These are phyloP conservation scores for Molossus molossus DNA, from an alignment of 2,797 vertebrate species.

Conservation along the genomic window DNA sequence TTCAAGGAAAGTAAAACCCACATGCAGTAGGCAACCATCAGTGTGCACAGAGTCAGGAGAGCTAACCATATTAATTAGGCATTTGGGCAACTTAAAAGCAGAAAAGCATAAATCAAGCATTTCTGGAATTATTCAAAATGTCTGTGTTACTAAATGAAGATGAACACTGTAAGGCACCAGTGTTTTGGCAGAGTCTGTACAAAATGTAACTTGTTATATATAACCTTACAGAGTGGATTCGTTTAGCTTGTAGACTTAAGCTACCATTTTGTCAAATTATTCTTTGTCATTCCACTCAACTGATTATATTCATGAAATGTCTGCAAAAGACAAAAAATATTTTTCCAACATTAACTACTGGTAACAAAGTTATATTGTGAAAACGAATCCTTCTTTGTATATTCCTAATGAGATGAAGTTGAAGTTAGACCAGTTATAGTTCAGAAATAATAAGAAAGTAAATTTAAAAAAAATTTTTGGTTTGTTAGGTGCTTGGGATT, in stretches of 20 bases:
- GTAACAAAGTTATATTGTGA: neutral
- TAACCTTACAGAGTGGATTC: neutral
- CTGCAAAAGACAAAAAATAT: neutral
- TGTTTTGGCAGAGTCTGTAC: neutral
- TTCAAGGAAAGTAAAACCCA: neutral
- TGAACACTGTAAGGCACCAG: neutral
- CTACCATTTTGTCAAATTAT: slow-evolving; percentile 19
- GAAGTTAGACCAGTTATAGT: neutral
- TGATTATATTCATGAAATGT: neutral
- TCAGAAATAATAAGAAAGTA: slow-evolving; percentile 40
- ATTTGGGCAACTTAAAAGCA: neutral
- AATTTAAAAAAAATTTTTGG: neutral
- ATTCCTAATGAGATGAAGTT: neutral
- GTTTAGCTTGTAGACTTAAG: neutral
- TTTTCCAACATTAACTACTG: neutral
- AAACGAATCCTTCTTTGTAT: neutral
- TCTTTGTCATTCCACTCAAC: slow-evolving; percentile 10
- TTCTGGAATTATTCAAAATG: neutral
- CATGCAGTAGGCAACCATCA: neutral
- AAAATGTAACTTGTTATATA: neutral
- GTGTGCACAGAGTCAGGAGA: neutral
- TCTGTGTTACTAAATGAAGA: neutral
- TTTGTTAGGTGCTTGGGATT: neutral
- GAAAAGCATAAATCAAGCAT: neutral
- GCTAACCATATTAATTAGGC: neutral